Evolutionary conservation across 2,113 vertebrate genomes (phyloP), one percentile per base, ranked within the genome.

Genomic region (Eulemur rufifrons): DNA sequence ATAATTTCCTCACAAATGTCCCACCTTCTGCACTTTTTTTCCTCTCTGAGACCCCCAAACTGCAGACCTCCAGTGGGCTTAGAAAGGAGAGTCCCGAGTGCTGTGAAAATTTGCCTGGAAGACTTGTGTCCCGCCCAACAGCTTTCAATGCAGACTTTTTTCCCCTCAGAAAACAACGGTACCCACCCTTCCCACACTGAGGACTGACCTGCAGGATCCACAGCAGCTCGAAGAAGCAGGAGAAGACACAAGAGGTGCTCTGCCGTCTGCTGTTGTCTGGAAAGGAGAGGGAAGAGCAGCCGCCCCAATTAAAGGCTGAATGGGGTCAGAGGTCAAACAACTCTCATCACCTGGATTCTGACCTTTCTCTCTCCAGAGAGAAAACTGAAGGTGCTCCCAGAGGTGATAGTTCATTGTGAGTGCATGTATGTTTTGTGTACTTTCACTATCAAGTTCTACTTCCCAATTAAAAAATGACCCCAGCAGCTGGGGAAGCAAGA

Each of bases 241-340:
- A 42, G 29, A 42, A 47, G 8, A 20, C 2, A 29, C 2, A 15
- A 5, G 15, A 39, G 18, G 11, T 1, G 1, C 39, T 25, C 61
- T 4, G 6, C 18, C 34, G 74, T 34, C 32, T 2, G 23, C 54
- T 0, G 3, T 1, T 14, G 17, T 54, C 52, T 3, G 0, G 21
- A 86, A 50, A 20, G 5, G 37, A 21, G 37, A 59, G 6, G 7
- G 15, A 64, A 86, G n/a, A 11, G 8, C 27, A 95, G 78, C 47
- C 34, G 54, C 68, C 8, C 29, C 78, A 37, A 8, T 66, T 56
- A 74, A 73, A 84, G 42, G 25, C 66, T 42, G 8, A 7, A 14
- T 12, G 37, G 2, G 18, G 12, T 3, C 42, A 6, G 5, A 27
- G 17, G 45, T 39, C 74, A 50, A 37, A 56, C 7, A 54, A 10